Conservation (phyloP, 1,140 invertebrate genomes). For the Drosophila sturtevanti region DNA sequence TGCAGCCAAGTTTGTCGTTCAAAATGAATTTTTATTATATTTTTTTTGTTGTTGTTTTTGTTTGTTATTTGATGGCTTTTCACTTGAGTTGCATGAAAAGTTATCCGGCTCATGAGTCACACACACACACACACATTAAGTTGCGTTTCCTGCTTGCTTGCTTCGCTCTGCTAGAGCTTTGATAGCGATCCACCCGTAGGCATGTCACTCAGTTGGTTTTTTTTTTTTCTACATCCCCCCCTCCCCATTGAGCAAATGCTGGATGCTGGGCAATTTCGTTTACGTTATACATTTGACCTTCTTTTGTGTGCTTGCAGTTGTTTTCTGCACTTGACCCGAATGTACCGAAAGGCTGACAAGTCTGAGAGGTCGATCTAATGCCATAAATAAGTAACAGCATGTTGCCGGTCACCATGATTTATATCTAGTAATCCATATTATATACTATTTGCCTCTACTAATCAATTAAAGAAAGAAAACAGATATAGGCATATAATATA, state of each 20-base stretch:
- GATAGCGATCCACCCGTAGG: neutral
- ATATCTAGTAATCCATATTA: neutral
- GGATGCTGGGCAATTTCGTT: conserved; percentile 1
- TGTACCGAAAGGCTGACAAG: conserved; percentile 6
- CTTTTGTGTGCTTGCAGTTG: conserved; percentile 25
- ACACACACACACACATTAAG: neutral
- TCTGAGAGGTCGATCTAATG: neutral
- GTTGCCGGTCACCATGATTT: neutral
- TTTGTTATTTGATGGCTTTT: conserved; percentile 24
- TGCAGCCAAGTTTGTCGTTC: conserved; percentile 23
- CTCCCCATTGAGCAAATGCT: neutral
- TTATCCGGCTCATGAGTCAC: conserved; percentile 14
- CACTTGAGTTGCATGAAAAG: conserved; percentile 17
- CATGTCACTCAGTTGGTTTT: neutral
- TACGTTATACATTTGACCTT: conserved; percentile 5
- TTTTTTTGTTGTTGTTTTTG: conserved; percentile 7
- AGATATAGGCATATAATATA: too few species aligned
- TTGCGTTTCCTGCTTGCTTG: conserved; percentile 2
- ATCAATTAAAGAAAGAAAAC: too few species aligned
- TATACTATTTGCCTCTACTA: too few species aligned
- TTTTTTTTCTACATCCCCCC: neutral
- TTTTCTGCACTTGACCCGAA: conserved; percentile 53
- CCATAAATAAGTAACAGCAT: neutral
- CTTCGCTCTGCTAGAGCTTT: neutral
- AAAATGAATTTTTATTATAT: conserved; percentile 17